phyloP scores from a whole-genome alignment of 2,113 vertebrate species.

The Dolichallabes microphthalmus region DNA sequence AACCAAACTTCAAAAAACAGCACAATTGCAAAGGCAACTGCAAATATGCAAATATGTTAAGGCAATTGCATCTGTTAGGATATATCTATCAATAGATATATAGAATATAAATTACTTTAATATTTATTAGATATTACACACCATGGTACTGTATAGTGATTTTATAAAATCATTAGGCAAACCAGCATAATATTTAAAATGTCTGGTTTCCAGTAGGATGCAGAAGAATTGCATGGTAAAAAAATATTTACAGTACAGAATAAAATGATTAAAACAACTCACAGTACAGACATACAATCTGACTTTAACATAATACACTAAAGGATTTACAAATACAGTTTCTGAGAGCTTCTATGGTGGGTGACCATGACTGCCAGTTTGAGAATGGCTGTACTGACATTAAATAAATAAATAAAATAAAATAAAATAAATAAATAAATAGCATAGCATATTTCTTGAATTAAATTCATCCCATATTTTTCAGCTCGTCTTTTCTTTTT shows the following conservation, averaged over 20 bases:
- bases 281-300: neutral
- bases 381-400: neutral
- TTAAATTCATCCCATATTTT: neutral
- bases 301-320: neutral
- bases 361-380: neutral
- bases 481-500: neutral
- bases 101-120: too few species aligned
- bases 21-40: too few species aligned
- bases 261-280: neutral
- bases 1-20: neutral
- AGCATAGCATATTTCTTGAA: constrained; percentile 1
- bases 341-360: neutral
- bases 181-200: neutral
- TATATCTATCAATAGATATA: too few species aligned
- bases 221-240: neutral
- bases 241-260: neutral
- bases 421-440: neutral
- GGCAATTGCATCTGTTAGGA: too few species aligned
- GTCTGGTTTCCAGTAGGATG: neutral
- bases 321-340: neutral
- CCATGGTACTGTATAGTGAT: neutral
- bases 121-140: neutral
- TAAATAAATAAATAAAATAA: neutral
- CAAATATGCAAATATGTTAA: neutral
- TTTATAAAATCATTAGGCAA: neutral